phyloP scores from a whole-genome alignment of 2,888 invertebrate species.

The Limnephilus lunatus region DNA sequence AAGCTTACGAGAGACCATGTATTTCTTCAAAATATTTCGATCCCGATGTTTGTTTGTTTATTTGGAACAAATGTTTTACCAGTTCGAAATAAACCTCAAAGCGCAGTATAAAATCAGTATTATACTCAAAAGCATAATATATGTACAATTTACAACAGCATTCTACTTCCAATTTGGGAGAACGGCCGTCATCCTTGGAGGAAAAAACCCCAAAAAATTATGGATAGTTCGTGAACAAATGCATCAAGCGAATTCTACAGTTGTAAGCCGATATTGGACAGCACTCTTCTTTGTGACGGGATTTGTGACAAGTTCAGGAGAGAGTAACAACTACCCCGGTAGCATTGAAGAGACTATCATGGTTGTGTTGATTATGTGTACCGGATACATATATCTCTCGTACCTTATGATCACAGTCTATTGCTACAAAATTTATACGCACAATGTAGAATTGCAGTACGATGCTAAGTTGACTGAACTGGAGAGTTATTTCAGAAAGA shows the following conservation, averaged over 20 bases:
- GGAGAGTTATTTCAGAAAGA: constrained; percentile 69
- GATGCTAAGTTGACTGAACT: constrained; percentile 69
- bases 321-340: constrained; percentile 20
- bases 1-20: constrained; percentile 34
- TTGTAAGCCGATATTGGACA: constrained; percentile 41
- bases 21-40: constrained; percentile 52
- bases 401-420: constrained; percentile 43
- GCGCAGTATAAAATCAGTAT: constrained; percentile 22
- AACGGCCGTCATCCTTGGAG: constrained; percentile 26
- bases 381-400: constrained; percentile 44
- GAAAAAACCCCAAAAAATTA: not conserved
- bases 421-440: constrained; percentile 14
- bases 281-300: constrained; percentile 54
- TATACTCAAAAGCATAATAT: constrained; percentile 44
- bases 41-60: constrained; percentile 42
- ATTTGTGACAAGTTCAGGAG: constrained; percentile 51
- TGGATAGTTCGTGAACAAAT: constrained; percentile 50
- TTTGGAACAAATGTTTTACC: constrained; percentile 42
- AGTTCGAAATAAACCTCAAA: constrained; percentile 42
- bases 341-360: constrained; percentile 12
- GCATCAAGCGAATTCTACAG: not conserved
- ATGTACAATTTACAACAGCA: constrained; percentile 40
- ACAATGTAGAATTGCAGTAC: constrained; percentile 65
- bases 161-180: constrained; percentile 46
- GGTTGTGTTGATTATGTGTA: constrained; percentile 34